These are phyloP conservation scores for Hirtodrosophila cameraria DNA, from an alignment of 2,888 invertebrate species.

Conservation along the genomic window DNA sequence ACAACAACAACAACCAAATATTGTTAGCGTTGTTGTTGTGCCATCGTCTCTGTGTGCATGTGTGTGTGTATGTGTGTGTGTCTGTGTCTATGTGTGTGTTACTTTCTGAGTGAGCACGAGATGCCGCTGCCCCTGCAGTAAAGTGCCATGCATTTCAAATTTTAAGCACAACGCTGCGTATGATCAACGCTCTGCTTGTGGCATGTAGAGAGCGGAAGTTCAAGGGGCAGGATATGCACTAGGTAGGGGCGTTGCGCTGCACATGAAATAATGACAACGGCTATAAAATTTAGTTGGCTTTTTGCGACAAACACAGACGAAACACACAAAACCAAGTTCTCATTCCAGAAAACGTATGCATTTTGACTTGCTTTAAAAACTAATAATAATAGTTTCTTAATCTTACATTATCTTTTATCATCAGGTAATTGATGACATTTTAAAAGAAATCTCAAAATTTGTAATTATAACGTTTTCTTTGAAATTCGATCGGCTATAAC, in stretches of 20 bases:
- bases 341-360: constrained; percentile 15
- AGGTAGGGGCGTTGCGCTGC: constrained; percentile 41
- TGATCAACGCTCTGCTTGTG: constrained; percentile 66
- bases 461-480: too few relatives aligned
- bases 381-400: background rate
- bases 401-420: too few relatives aligned
- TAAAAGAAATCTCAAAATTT: too few relatives aligned
- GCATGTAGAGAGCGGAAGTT: constrained; percentile 6
- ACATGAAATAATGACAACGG: constrained; percentile 76
- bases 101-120: constrained; percentile 44
- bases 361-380: background rate
- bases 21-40: constrained; percentile 31
- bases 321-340: constrained; percentile 1
- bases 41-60: constrained; percentile 24
- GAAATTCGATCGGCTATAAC: too few relatives aligned
- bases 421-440: too few relatives aligned
- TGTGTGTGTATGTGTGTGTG: constrained; percentile 20
- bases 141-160: constrained; percentile 75
- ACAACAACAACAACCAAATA: constrained; percentile 39
- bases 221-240: constrained; percentile 5
- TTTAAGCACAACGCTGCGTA: constrained; percentile 76
- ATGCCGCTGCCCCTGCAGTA: constrained; percentile 45
- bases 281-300: constrained; percentile 74
- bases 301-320: constrained; percentile 57
- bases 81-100: constrained; percentile 5